phyloP scores from a whole-genome alignment of 2,888 invertebrate species.

The Druceiella hillmani region DNA sequence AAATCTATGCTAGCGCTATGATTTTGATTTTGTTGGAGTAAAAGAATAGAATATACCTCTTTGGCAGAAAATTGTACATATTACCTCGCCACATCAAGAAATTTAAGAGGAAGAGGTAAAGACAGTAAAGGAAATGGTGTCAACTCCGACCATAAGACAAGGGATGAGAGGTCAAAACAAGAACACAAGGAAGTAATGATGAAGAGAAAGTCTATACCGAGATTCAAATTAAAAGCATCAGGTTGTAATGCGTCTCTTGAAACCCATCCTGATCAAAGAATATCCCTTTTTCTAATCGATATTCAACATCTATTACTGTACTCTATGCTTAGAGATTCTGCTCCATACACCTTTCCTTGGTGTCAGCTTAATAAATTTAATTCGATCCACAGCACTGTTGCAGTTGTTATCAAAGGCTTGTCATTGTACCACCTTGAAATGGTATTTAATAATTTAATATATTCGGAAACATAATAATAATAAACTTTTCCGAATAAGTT shows the following conservation, averaged over 20 bases:
- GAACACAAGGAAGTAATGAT: constrained; percentile 46
- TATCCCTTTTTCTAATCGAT: constrained; percentile 67
- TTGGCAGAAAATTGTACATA: constrained; percentile 11
- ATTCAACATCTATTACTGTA: constrained; percentile 66
- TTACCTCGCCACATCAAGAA: constrained; percentile 12
- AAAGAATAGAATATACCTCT: too few relatives aligned
- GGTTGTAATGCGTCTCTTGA: constrained; percentile 54
- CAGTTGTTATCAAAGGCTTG: constrained; percentile 64
- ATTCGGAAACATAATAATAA: constrained; percentile 44
- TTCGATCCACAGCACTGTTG: constrained; percentile 51
- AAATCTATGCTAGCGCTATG: too few relatives aligned
- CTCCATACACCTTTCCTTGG: constrained; percentile 64
- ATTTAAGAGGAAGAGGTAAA: constrained; percentile 17
- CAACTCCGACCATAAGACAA: too few relatives aligned
- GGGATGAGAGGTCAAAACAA: too few relatives aligned
- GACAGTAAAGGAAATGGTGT: too few relatives aligned
- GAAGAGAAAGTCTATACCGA: constrained; percentile 39
- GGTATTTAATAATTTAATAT: too few relatives aligned
- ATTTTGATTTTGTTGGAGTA: too few relatives aligned
- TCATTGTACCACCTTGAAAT: constrained; percentile 60
- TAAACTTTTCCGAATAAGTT: constrained; percentile 53
- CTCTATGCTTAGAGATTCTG: constrained; percentile 56
- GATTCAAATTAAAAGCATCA: constrained; percentile 49
- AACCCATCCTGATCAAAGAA: constrained; percentile 43
- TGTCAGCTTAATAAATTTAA: constrained; percentile 58